phyloP scores from a whole-genome alignment of 2,888 invertebrate species.

The Norana najaformis region DNA sequence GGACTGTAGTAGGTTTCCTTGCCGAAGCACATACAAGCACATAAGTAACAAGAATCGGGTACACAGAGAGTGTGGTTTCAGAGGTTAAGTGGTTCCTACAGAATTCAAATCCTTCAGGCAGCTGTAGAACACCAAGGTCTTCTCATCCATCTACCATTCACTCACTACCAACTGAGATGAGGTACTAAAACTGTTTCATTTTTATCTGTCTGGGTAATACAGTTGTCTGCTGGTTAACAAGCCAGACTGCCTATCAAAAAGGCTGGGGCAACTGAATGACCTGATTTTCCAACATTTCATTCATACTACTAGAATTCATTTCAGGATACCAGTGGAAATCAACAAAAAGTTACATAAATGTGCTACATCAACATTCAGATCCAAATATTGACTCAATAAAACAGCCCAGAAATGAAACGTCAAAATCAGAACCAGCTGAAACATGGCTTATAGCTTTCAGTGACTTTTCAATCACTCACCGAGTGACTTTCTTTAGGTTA shows the following conservation, averaged over 20 bases:
- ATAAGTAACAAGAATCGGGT: background rate
- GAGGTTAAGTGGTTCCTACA: background rate
- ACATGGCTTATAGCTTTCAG: background rate
- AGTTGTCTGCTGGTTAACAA: background rate
- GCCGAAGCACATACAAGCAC: background rate
- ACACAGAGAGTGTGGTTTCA: background rate
- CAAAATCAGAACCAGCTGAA: background rate
- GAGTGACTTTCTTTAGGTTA: slow-evolving; percentile 36
- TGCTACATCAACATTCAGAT: background rate
- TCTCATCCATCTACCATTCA: background rate
- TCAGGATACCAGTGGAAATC: background rate
- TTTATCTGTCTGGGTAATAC: background rate
- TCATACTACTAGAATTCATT: background rate
- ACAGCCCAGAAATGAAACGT: background rate
- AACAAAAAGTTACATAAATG: background rate
- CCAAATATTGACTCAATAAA: background rate
- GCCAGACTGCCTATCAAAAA: background rate
- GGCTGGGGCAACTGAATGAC: background rate
- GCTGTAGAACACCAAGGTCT: background rate
- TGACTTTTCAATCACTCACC: background rate
- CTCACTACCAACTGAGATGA: background rate
- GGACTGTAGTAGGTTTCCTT: no score
- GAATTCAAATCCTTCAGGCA: background rate
- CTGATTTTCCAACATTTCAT: slow-evolving; percentile 2
- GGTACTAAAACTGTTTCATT: background rate